Conservation (phyloP, 2,113 vertebrate genomes). For the Vanacampus margaritifer region DNA sequence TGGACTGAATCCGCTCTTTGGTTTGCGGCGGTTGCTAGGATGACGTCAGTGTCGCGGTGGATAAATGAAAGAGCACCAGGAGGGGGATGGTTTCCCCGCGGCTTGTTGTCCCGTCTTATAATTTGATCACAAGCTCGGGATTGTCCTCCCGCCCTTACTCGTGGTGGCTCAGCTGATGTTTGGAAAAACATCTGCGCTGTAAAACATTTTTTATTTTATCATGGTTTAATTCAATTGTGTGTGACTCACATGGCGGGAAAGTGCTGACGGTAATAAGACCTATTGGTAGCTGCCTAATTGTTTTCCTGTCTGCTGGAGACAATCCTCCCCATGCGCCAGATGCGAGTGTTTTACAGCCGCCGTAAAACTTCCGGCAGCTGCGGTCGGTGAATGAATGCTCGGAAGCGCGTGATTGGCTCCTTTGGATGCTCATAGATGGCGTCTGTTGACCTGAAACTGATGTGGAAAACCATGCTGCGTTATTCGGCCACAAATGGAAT, state of each 20-base stretch:
- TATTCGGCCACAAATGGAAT: no score
- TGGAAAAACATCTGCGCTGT: neutral
- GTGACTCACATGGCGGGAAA: neutral
- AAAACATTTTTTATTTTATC: neutral
- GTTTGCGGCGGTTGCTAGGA: conserved; percentile 44
- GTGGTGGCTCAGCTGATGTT: conserved; percentile 26
- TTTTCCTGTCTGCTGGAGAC: neutral
- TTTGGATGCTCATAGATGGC: neutral
- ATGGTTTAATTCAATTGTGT: neutral
- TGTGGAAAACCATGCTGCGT: conserved; percentile 1
- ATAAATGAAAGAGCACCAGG: neutral
- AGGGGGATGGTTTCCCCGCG: neutral
- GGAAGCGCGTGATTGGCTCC: neutral
- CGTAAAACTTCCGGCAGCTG: conserved; percentile 37
- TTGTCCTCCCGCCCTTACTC: neutral
- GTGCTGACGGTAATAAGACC: neutral
- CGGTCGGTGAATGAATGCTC: conserved; percentile 16
- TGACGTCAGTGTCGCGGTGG: conserved; percentile 9
- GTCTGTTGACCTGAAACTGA: conserved; percentile 13
- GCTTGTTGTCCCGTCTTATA: neutral
- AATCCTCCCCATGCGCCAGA: neutral
- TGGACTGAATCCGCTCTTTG: conserved; percentile 5
- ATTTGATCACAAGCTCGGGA: conserved; percentile 33
- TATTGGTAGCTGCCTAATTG: neutral
- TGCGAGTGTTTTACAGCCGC: neutral